Evolutionary conservation across 2,888 invertebrate species (phyloP).

Genomic region (Xanthia icteritia): DNA sequence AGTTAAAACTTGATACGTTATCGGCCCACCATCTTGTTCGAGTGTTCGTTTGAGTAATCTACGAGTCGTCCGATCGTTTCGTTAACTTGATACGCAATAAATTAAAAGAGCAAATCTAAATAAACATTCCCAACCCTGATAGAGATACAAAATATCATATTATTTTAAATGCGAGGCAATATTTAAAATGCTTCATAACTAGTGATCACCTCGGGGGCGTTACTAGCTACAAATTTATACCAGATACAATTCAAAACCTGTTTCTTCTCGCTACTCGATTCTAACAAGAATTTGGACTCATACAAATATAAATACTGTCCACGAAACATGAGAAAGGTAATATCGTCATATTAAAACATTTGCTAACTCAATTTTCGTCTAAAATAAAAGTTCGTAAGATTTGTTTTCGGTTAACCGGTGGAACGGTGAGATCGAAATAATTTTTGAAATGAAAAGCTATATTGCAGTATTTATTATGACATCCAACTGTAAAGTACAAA

Average conservation of each 20-base stretch:
- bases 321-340: slow-evolving; percentile 88
- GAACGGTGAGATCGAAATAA: slow-evolving; percentile 78
- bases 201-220: slow-evolving; percentile 85
- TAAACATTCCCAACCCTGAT: slow-evolving; percentile 68
- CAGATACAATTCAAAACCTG: slow-evolving; percentile 87
- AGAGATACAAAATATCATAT: slow-evolving; percentile 78
- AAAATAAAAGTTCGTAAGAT: slow-evolving; percentile 78
- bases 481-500: slow-evolving; percentile 87
- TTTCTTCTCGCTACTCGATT: slow-evolving; percentile 84
- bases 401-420: slow-evolving; percentile 75
- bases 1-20: slow-evolving; percentile 58
- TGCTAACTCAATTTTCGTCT: slow-evolving; percentile 78
- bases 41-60: slow-evolving; percentile 59
- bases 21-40: slow-evolving; percentile 49
- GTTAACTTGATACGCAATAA: slow-evolving; percentile 67
- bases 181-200: slow-evolving; percentile 81
- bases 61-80: slow-evolving; percentile 59
- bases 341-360: slow-evolving; percentile 78
- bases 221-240: slow-evolving; percentile 87
- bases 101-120: slow-evolving; percentile 67
- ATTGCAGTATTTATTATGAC: slow-evolving; percentile 88
- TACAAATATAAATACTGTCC: slow-evolving; percentile 89
- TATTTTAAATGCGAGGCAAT: slow-evolving; percentile 78
- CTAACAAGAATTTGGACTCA: slow-evolving; percentile 89
- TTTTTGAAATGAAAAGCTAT: slow-evolving; percentile 82